Evolutionary conservation across 2,888 invertebrate species (phyloP).

Genomic region (Heliconius cydno): DNA sequence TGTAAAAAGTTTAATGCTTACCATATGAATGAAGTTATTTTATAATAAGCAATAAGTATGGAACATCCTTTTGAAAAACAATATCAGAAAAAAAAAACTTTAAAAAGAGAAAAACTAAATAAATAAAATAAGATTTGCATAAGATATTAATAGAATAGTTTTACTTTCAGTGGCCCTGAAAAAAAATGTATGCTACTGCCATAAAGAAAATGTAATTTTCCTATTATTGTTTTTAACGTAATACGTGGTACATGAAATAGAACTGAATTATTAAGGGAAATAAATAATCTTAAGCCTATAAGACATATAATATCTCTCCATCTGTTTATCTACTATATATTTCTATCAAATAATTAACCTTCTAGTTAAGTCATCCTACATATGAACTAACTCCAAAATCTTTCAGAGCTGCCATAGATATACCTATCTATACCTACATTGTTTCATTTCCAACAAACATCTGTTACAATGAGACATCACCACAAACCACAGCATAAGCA

Average conservation of each 20-base stretch:
- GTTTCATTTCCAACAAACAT: constrained; percentile 40
- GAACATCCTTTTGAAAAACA: background rate
- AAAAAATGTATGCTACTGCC: no score
- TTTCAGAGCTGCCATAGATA: background rate
- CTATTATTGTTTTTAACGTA: no score
- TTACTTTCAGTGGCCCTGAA: no score
- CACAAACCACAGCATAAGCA: constrained; percentile 46
- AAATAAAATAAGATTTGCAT: no score
- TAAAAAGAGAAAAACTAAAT: no score
- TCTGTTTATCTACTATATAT: no score
- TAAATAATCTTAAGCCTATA: background rate
- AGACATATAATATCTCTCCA: no score
- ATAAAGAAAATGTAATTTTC: no score
- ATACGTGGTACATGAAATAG: no score
- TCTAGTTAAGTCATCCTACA: background rate
- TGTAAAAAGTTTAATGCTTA: background rate
- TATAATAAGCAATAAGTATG: background rate
- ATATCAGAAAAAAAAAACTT: background rate
- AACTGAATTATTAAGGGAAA: background rate
- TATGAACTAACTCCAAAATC: background rate
- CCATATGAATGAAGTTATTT: background rate
- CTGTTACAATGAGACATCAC: constrained; percentile 42
- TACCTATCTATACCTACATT: background rate
- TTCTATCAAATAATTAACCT: background rate
- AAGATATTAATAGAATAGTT: no score